Base-by-base conservation (phyloP, 2,888 invertebrate genomes). In the Leptinotarsa peninsularis region DNA sequence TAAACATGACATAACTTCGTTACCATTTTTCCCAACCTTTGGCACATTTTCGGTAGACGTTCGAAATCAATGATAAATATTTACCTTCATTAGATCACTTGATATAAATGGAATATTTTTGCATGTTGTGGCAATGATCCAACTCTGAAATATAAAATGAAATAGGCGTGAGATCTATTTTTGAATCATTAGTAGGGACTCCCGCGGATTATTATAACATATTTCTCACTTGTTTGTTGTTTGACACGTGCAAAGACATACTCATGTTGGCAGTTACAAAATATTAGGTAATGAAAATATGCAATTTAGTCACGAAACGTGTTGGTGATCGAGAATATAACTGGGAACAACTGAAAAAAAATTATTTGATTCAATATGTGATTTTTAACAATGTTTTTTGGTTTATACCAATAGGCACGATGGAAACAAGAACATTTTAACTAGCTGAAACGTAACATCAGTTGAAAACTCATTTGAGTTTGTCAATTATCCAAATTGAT, bases 141-240 rank as follows among this genome's bases (percentile, higher is more conserved):
- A 63, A 63, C 33, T 63, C n/a, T 43, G 43, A 63, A 63, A 63
- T 63, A 33, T 43, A 43, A 63, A 63, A 63, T 63, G 63, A 63
- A 63, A 63, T 43, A 43, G 33, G 63, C 43, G 43, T 63, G 63
- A n/a, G 17, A n/a, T 27, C 63, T 63, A 63, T 63, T 63, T 63
- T 33, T 63, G n/a, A 17, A 63, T n/a, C n/a, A 63, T 63, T 27
- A 63, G 43, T 63, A 63, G 27, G 43, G 58, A 58, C 58, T 58
- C 58, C 58, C 58, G 27, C 58, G 23, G 58, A 14, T 58, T 63
- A 27, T 63, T 33, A 63, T 43, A n/a, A 63, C 17, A 33, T 63
- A 33, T 27, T 63, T 63, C 43, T 7, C 63, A 63, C 63, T 63
- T 43, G 63, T 63, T 63, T 43, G n/a, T 63, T 33, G 13, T 33